Conservation (phyloP, 2,888 invertebrate species). For the Caenorhabditis becei region DNA sequence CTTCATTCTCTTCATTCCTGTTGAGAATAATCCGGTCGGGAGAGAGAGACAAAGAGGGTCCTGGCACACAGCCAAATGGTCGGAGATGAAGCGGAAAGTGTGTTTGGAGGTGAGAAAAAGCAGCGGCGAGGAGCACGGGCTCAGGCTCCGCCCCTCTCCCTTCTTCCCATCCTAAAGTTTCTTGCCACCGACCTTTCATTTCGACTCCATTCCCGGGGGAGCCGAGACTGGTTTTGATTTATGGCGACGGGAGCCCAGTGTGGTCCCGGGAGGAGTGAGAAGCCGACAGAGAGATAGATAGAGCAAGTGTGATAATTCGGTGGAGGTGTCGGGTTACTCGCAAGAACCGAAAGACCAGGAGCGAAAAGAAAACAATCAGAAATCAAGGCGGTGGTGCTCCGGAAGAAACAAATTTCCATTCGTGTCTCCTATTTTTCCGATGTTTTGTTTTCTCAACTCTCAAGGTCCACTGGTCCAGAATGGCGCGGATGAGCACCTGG, state of each 20-base stretch:
- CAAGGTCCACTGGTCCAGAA: neutral
- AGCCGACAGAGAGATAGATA: neutral
- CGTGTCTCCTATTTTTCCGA: conserved; percentile 3
- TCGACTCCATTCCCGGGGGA: conserved; percentile 6
- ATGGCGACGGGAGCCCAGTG: conserved; percentile 1
- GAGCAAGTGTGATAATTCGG: conserved; percentile 30
- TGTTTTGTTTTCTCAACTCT: neutral
- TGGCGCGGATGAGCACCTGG: neutral
- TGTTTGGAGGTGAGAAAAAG: conserved; percentile 55
- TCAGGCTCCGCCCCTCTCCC: conserved; percentile 6
- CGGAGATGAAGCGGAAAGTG: conserved; percentile 60
- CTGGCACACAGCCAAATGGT: conserved; percentile 54
- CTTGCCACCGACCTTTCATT: conserved; percentile 7
- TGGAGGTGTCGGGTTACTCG: conserved; percentile 24
- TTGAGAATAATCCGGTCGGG: conserved; percentile 14
- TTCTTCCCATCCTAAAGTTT: conserved; percentile 25
- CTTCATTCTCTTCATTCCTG: neutral
- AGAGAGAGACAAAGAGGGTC: conserved; percentile 9
- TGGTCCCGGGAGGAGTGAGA: neutral
- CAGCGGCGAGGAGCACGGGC: conserved; percentile 13
- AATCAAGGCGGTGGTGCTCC: conserved; percentile 2
- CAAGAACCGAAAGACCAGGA: no score
- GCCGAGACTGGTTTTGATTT: neutral
- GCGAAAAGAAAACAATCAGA: conserved; percentile 24
- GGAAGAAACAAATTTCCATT: conserved; percentile 29